Base-by-base conservation (phyloP, 2,113 vertebrate genomes). In the Toxotes chatareus region DNA sequence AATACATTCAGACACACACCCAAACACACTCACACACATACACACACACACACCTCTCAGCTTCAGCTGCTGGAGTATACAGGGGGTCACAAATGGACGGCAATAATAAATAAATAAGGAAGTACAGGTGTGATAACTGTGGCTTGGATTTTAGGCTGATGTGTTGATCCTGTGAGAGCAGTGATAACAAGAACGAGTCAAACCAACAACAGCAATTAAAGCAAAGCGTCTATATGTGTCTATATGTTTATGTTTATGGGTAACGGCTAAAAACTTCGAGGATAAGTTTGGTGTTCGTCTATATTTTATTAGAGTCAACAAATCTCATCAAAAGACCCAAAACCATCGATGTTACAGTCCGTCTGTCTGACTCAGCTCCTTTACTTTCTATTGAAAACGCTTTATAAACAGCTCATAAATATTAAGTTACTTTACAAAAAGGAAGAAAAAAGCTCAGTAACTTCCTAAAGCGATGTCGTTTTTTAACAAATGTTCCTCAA, bases 31-130 rank as follows among this genome's bases (percentile, higher is more conserved):
- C 83, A 77, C 7, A 76, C 78, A 59, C 31, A 71, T 70, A 32
- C 83, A 77, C 7, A 76, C 78, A 59, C 31, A 71, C 73, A 90
- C 66, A 53, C 34, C 66, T 73, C 82, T 23, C 57, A 78, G 71
- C 70, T 59, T 80, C 34, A 67, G 1, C 63, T 17, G 65, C 73
- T 47, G 53, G 66, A 81, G 76, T 7, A 8, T 9, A 60, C 46
- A 65, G 36, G 56, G 56, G 60, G 46, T 40, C 75, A 86, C 64
- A 38, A 38, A 66, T 4, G 19, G 72, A 88, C n/a, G 4, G 61
- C 40, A 81, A 84, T 86, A 88, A 92, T 86, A 88, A 92, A 91
- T 88, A 87, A 89, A 81, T 55, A 75, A 66, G 31, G 70, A 79
- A 27, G 32, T 44, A 47, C 19, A 21, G 3, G 27, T 27, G 46